Base-by-base conservation (phyloP, 2,113 vertebrate genomes). In the Pangasianodon hypophthalmus region DNA sequence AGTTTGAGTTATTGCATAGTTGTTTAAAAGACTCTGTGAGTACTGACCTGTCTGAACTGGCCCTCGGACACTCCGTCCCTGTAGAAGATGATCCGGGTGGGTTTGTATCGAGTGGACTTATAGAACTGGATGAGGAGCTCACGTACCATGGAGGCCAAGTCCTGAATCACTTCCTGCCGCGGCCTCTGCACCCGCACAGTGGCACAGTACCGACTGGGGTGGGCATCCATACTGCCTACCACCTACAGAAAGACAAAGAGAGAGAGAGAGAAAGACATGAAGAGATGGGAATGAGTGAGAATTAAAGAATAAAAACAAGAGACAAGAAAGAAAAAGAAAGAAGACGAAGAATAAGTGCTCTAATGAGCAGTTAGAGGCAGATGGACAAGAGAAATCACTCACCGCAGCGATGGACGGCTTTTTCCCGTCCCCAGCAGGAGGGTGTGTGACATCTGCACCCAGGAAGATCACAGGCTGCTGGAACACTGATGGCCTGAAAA, bases 381-480 rank as follows among this genome's bases (percentile, higher is more conserved):
- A 44, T 16, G 29, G 48, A 79, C 4, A 4, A 84, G 89, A 54
- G 4, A 87, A 87, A 46, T 16, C 54, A 97, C 98, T 96, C 91
- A 99, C 98, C 93, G 98, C 98, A 95, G 98, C 98, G 83, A 99
- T 99, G 60, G 98, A 99, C 86, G 98, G 98, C 93, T 99, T 99
- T 95, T 99, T 99, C 58, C 98, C 98, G 90, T 99, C 98, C 88
- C 98, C 98, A 90, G 98, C 98, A 89, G 98, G 98, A 67, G 98
- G 98, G 93, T 99, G 98, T 81, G 98, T 99, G 92, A 99, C 98
- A 92, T 99, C 98, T 26, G 98, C 98, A 94, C 98, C 98, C 95
- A 99, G 94, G 96, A 99, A 99, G 94, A 99, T 99, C 93, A 99
- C 98, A 88, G 98, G 98, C 97, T 99, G 98, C 96, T 99, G 98